Percentiles rank a stretch among this genome's conserved stretches.
Conservation (phyloP, 2,888 invertebrate genomes). For the Phoronis australis region DNA sequence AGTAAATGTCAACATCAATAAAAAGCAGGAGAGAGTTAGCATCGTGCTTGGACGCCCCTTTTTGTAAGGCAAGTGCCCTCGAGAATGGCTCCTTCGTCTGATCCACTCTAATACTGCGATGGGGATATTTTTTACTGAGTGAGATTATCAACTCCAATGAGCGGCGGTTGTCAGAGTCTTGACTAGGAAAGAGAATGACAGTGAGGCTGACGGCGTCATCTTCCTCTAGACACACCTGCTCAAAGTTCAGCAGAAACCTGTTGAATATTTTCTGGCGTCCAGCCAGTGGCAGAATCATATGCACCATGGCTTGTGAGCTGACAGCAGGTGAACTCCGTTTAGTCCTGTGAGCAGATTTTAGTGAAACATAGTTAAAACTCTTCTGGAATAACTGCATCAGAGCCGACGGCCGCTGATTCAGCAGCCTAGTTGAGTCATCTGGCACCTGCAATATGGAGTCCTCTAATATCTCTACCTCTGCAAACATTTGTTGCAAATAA, state of each 20-base stretch:
- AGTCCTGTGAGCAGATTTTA: not conserved
- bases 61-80: slow-evolving; percentile 39
- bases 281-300: slow-evolving; percentile 78
- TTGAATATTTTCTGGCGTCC: slow-evolving; percentile 76
- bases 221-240: slow-evolving; percentile 65
- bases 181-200: slow-evolving; percentile 66
- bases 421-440: not conserved
- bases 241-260: slow-evolving; percentile 79
- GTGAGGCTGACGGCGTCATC: slow-evolving; percentile 64
- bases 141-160: not conserved
- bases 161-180: slow-evolving; percentile 27
- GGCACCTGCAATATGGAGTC: slow-evolving; percentile 14
- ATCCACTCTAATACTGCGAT: slow-evolving; percentile 30
- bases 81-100: slow-evolving; percentile 41
- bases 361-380: not conserved
- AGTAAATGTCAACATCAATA: slow-evolving; percentile 92
- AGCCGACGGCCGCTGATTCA: not conserved
- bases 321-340: too few relatives aligned
- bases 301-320: slow-evolving; percentile 39
- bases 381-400: slow-evolving; percentile 1
- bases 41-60: slow-evolving; percentile 47
- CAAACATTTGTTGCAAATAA: slow-evolving; percentile 87
- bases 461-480: slow-evolving; percentile 55
- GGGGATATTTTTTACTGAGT: slow-evolving; percentile 22
- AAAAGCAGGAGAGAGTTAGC: slow-evolving; percentile 77